phyloP scores from a whole-genome alignment of 2,113 vertebrate species.

The Poecile atricapillus region DNA sequence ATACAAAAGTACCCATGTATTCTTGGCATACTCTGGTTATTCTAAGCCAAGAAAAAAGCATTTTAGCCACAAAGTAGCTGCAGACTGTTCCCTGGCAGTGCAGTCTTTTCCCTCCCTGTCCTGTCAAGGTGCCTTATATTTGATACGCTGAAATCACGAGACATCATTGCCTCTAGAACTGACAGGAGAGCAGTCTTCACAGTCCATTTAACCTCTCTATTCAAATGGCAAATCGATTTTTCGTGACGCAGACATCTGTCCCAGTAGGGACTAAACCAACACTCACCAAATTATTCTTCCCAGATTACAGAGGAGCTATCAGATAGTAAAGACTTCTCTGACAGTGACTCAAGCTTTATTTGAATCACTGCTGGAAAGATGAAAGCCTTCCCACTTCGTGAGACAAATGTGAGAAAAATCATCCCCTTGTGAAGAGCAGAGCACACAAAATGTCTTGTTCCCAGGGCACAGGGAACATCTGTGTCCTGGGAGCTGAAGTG shows the following conservation, averaged over 20 bases:
- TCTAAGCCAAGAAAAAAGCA: not conserved
- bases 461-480: not conserved
- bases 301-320: slow-evolving; percentile 31
- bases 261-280: slow-evolving; percentile 47
- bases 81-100: not conserved
- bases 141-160: slow-evolving; percentile 25
- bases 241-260: slow-evolving; percentile 32
- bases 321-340: not conserved
- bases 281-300: slow-evolving; percentile 29
- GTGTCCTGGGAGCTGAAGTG: not conserved
- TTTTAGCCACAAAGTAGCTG: not conserved
- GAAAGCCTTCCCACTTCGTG: not conserved
- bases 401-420: slow-evolving; percentile 13
- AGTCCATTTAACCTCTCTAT: slow-evolving; percentile 50
- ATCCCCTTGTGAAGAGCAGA: not conserved
- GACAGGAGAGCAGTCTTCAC: slow-evolving; percentile 46
- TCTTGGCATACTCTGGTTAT: not conserved
- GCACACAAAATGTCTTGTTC: not conserved
- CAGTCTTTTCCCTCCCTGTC: not conserved
- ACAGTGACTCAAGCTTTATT: slow-evolving; percentile 19
- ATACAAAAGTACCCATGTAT: not conserved
- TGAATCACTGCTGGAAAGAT: slow-evolving; percentile 19
- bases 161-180: not conserved
- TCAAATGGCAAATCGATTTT: slow-evolving; percentile 27
- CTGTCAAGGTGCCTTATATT: slow-evolving; percentile 2